Percentiles rank a stretch among this genome's conserved stretches.
Conservation (phyloP, 1,140 invertebrate genomes). For the Mycetomoellerius zeteki region DNA sequence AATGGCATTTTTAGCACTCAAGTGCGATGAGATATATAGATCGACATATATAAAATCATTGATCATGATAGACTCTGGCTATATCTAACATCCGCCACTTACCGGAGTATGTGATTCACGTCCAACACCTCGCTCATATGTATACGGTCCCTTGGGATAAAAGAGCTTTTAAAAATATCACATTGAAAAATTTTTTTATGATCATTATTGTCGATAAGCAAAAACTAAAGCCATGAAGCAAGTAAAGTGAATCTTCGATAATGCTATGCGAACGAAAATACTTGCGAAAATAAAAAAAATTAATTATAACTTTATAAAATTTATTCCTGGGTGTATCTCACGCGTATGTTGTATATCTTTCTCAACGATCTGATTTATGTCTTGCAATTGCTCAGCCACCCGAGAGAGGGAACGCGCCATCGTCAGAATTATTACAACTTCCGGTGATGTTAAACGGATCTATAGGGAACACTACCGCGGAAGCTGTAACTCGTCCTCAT, state of each 20-base stretch:
- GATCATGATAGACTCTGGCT: slow-evolving; percentile 51
- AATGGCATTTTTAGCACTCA: slow-evolving; percentile 55
- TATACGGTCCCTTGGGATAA: not conserved
- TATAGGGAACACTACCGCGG: slow-evolving; percentile 74
- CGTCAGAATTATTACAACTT: slow-evolving; percentile 80
- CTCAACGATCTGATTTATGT: slow-evolving; percentile 68
- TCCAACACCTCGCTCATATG: slow-evolving; percentile 16
- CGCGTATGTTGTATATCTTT: slow-evolving; percentile 38
- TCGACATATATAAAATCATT: slow-evolving; percentile 53
- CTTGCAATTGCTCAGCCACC: slow-evolving; percentile 68
- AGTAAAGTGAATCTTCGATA: not conserved
- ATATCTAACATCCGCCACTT: slow-evolving; percentile 60
- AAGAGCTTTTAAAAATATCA: not conserved
- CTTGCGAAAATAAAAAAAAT: slow-evolving; percentile 12
- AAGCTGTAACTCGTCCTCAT: slow-evolving; percentile 73
- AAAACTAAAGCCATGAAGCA: not conserved
- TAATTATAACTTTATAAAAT: not conserved
- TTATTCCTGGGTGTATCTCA: slow-evolving; percentile 7
- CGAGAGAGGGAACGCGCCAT: slow-evolving; percentile 72
- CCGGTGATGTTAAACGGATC: slow-evolving; percentile 79
- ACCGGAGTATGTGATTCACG: slow-evolving; percentile 52
- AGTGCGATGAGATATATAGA: slow-evolving; percentile 58
- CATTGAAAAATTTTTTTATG: slow-evolving; percentile 23
- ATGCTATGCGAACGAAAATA: not conserved
- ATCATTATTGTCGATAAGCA: not conserved